phyloP scores from a whole-genome alignment of 2,113 vertebrate genomes.

The Balaeniceps rex region DNA sequence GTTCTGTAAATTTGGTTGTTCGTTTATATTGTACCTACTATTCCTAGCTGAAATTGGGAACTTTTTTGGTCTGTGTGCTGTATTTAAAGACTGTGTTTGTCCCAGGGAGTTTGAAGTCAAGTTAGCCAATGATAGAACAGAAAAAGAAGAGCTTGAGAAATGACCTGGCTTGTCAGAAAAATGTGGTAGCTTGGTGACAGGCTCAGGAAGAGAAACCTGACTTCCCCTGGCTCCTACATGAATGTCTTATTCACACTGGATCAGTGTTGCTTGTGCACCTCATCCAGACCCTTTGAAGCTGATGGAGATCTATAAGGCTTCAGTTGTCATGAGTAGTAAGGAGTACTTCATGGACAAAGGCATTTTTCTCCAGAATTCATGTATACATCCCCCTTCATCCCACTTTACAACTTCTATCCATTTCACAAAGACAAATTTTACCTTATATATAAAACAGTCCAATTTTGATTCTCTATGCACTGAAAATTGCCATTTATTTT shows the following conservation, averaged over 20 bases:
- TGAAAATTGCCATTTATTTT: background rate
- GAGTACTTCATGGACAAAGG: background rate
- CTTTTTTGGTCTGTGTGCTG: background rate
- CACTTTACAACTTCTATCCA: background rate
- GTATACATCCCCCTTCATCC: background rate
- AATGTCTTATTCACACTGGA: background rate
- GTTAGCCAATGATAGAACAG: background rate
- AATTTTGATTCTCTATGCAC: background rate
- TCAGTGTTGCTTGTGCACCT: background rate
- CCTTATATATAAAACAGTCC: background rate
- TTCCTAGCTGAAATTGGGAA: background rate
- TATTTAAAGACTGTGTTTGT: background rate
- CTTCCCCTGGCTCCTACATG: background rate
- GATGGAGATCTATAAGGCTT: background rate
- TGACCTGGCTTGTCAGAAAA: background rate
- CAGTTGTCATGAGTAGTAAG: background rate
- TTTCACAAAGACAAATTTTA: background rate
- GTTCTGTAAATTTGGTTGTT: background rate
- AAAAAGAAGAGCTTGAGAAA: background rate
- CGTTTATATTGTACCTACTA: background rate
- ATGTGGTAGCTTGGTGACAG: background rate
- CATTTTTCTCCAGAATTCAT: background rate
- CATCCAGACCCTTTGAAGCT: background rate
- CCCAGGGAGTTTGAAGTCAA: background rate
- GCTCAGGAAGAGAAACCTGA: background rate